phyloP scores from a whole-genome alignment of 2,113 vertebrate genomes.

The Sterrhoptilus dennistouni region DNA sequence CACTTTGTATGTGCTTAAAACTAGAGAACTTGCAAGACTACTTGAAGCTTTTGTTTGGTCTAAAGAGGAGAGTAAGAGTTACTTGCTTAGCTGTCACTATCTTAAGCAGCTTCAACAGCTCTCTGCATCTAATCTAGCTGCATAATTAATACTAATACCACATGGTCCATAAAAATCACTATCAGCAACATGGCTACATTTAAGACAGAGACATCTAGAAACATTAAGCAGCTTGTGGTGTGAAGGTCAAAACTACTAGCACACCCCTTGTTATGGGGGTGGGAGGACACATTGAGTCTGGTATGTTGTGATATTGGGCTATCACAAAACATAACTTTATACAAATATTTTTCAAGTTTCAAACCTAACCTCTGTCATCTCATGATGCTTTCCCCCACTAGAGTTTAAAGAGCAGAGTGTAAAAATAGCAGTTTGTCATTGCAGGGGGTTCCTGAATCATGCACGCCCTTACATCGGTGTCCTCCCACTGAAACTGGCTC shows the following conservation, averaged over 20 bases:
- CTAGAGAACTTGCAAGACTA: not conserved
- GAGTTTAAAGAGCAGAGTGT: not conserved
- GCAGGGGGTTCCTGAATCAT: not conserved
- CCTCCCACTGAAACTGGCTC: not conserved
- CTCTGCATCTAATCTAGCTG: not conserved
- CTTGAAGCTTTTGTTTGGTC: conserved; percentile 13
- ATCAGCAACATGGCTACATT: not conserved
- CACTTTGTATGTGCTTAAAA: not conserved
- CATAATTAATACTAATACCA: not conserved
- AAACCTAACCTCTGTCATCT: not conserved
- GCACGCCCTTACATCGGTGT: not conserved
- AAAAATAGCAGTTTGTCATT: not conserved
- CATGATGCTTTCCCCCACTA: not conserved
- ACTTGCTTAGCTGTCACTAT: not conserved
- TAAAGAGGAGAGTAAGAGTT: not conserved
- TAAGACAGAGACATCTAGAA: not conserved
- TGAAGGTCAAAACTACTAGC: not conserved
- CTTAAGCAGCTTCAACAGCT: not conserved
- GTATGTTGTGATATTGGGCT: accelerated
- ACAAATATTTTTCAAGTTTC: not conserved
- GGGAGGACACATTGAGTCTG: not conserved
- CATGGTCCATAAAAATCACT: not conserved
- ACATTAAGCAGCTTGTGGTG: not conserved
- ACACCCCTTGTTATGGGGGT: accelerated
- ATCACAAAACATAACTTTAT: not conserved